Evolutionary conservation across 2,888 invertebrate species (phyloP), one percentile per base, ranked within the genome.

Genomic region (Trissoscelio sp.): DNA sequence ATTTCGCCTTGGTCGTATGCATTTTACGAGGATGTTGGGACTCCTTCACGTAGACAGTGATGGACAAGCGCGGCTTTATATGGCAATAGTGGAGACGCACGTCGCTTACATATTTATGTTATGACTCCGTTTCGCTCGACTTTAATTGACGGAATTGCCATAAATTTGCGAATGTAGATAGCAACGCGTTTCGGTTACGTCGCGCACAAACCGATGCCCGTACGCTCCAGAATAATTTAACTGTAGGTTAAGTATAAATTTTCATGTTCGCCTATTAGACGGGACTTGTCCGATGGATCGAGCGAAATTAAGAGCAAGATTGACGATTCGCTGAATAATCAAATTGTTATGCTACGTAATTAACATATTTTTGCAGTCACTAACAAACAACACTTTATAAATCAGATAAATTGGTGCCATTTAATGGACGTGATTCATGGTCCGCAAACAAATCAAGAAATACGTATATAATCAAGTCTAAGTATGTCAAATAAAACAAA

Each of bases 91-190:
- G 80, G 85, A 85, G 85, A 85, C 85, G 83, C 86, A 83, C 85
- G 86, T 87, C 86, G 85, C 86, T 91, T 90, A 91, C 91, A 90
- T 91, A 91, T 91, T 91, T 90, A 91, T 90, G 90, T 90, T 90
- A 90, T 89, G 90, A 91, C 88, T 88, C 85, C 84, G 88, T 85
- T 86, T 86, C 88, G 86, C 86, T 90, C 89, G 89, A 89, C 89
- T 89, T 82, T 89, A 90, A 91, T 91, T 90, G 90, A 89, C 88
- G 88, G 88, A 89, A 89, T 91, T 89, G 89, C 88, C 90, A 90
- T 91, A 90, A 90, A 90, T 89, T 90, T 89, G 86, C 88, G 87
- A 90, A 89, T 88, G 75, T 78, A 62, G 73, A 73, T 77, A 77
- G 72, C 39, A 31, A 42, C 24, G 48, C 57, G 64, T 67, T 79